phyloP scores from a whole-genome alignment of 2,113 vertebrate species.

The Stigmatopora nigra region DNA sequence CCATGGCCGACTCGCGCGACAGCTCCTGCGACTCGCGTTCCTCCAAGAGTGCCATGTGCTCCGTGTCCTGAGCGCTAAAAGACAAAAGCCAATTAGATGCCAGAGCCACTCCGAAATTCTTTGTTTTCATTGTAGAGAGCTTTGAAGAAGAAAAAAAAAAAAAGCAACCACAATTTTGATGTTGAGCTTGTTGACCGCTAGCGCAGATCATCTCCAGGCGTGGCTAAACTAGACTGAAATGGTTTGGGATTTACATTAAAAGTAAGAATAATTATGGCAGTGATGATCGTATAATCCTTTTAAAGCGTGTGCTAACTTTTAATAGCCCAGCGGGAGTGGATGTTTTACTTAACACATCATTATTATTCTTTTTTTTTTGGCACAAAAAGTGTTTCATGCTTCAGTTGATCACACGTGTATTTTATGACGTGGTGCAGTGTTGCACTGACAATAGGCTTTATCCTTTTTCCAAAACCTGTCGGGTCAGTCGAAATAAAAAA shows the following conservation, averaged over 20 bases:
- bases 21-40: constrained; percentile 56
- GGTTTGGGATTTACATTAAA: background rate
- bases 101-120: constrained; percentile 8
- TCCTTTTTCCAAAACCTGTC: constrained; percentile 27
- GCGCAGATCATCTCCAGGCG: background rate
- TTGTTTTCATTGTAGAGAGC: background rate
- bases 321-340: background rate
- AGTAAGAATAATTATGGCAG: background rate
- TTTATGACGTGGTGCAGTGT: constrained; percentile 21
- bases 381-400: constrained; percentile 14
- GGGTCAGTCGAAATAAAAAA: constrained; percentile 44
- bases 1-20: constrained; percentile 48
- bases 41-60: constrained; percentile 66
- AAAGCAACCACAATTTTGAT: constrained; percentile 6
- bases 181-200: background rate
- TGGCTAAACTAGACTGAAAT: background rate
- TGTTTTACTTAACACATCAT: constrained; percentile 1
- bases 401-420: constrained; percentile 17
- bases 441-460: constrained; percentile 10
- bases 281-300: background rate
- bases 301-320: background rate
- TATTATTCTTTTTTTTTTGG: constrained; percentile 1
- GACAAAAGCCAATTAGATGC: background rate
- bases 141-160: too few species aligned
- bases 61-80: constrained; percentile 41